A percentile compares a stretch with the other conserved stretches of the same genome.
These are phyloP conservation scores for Diphyllodes magnificus DNA, from an alignment of 2,113 vertebrate genomes.

Conservation along the genomic window DNA sequence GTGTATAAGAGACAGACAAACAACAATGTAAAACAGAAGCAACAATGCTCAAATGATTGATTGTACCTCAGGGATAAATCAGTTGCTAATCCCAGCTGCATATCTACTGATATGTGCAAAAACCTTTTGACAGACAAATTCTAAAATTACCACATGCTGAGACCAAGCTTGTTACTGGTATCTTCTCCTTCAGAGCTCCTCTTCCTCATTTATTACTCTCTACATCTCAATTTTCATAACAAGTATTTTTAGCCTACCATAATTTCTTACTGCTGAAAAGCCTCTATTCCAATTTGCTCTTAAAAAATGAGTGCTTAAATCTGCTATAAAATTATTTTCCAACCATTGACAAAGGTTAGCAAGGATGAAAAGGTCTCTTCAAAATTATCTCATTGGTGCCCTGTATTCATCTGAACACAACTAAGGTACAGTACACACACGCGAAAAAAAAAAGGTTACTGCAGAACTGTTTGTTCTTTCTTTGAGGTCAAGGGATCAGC, in stretches of 20 bases:
- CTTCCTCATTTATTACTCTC: background rate
- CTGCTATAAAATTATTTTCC: background rate
- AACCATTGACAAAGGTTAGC: background rate
- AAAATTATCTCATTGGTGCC: background rate
- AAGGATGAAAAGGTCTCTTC: background rate
- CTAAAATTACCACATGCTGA: background rate
- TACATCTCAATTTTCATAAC: background rate
- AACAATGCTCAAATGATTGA: background rate
- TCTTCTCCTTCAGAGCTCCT: background rate
- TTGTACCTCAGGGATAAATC: background rate
- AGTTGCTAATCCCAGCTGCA: background rate
- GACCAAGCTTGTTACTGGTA: background rate
- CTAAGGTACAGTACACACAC: background rate
- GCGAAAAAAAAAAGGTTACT: background rate
- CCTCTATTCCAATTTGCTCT: background rate
- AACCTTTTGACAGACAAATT: background rate
- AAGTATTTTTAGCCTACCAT: background rate
- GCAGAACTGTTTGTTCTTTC: slow-evolving; percentile 49
- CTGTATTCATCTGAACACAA: background rate
- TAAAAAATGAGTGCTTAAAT: background rate
- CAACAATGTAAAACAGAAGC: background rate
- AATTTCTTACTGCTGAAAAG: background rate
- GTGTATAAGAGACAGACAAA: too few relatives aligned
- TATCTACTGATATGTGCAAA: background rate
- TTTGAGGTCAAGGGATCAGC: slow-evolving; percentile 33